Percentiles rank a stretch among this genome's conserved stretches.
These are phyloP conservation scores for Macaria liturata DNA, from an alignment of 2,888 invertebrate species.

Conservation along the genomic window DNA sequence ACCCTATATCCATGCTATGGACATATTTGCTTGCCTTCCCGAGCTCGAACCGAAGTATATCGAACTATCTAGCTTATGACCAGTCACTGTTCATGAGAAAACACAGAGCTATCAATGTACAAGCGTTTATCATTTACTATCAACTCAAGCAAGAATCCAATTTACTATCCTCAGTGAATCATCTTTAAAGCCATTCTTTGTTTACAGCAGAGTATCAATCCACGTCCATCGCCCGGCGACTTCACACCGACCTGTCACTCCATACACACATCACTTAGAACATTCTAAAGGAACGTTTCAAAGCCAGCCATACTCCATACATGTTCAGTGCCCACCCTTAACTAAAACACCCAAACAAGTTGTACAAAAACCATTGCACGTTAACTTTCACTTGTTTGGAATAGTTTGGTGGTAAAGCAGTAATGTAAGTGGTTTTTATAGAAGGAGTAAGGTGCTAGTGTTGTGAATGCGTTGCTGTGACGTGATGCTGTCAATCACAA, in stretches of 20 bases:
- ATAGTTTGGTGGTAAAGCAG: conserved; percentile 7
- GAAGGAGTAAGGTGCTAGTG: conserved; percentile 33
- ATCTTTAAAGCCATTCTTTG: conserved; percentile 16
- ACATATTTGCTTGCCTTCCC: too few species aligned
- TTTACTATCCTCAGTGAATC: background rate
- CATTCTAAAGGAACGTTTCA: conserved; percentile 54
- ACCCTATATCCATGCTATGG: too few species aligned
- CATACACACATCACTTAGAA: conserved; percentile 44
- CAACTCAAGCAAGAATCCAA: background rate
- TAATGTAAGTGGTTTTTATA: conserved; percentile 38
- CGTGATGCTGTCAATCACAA: conserved; percentile 79
- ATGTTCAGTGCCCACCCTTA: conserved; percentile 34
- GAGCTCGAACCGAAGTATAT: too few species aligned
- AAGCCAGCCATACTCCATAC: conserved; percentile 39
- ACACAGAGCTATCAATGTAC: too few species aligned
- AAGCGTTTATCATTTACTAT: too few species aligned
- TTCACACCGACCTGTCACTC: conserved; percentile 46
- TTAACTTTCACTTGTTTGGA: background rate
- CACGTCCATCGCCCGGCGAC: conserved; percentile 27
- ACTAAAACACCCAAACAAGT: conserved; percentile 18
- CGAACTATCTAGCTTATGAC: too few species aligned
- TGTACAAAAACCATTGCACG: conserved; percentile 36
- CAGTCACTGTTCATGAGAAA: too few species aligned
- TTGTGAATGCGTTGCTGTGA: conserved; percentile 55
- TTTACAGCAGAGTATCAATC: conserved; percentile 35